phyloP scores from a whole-genome alignment of 30 jellyfish, hydroid and myxozoan species.

The Hydractinia echinata region DNA sequence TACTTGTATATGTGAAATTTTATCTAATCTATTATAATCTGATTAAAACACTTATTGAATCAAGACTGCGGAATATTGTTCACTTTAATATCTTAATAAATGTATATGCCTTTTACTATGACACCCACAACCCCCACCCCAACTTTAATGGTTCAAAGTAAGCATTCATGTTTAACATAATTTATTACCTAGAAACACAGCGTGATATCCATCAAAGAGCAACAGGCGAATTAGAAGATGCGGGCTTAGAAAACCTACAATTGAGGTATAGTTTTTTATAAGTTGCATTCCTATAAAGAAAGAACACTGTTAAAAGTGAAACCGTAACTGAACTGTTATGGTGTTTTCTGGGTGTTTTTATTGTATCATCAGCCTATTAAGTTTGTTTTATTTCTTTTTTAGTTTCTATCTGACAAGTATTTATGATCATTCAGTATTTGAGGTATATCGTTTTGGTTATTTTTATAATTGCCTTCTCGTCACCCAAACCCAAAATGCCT shows the following conservation, averaged over 20 bases:
- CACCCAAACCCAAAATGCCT: no score
- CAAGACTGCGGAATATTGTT: background rate
- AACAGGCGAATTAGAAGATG: slow-evolving; percentile 78
- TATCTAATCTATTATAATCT: no score
- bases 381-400: background rate
- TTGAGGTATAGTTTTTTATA: slow-evolving; percentile 34
- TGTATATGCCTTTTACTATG: no score
- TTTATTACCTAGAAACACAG: slow-evolving; percentile 54
- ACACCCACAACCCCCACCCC: background rate
- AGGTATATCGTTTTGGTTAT: slow-evolving; percentile 34
- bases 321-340: background rate
- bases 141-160: background rate
- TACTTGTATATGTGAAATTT: no score
- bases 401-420: slow-evolving; percentile 88
- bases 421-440: slow-evolving; percentile 83
- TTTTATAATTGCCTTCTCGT: no score
- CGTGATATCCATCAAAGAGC: slow-evolving; percentile 87
- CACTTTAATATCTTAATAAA: no score
- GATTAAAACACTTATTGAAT: no score
- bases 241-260: slow-evolving; percentile 77
- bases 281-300: background rate
- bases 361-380: no score
- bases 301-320: background rate
- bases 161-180: no score
- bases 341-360: no score